Evolutionary conservation across 2,113 vertebrate genomes (phyloP).

Genomic region (Nymphicus hollandicus): DNA sequence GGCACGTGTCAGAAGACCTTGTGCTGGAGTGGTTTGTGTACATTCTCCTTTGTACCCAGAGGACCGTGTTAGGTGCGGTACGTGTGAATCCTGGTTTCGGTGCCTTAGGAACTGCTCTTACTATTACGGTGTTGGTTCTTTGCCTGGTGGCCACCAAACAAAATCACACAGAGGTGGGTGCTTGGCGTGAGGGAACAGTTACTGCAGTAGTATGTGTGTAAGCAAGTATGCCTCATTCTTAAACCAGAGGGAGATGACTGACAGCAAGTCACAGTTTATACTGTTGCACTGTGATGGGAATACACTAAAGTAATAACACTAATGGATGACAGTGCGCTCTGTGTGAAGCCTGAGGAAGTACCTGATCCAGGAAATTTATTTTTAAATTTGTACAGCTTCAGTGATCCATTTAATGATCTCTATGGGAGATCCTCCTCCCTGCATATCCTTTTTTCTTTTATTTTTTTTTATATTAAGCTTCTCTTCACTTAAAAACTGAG

Average conservation of each 20-base stretch:
- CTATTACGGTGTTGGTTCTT: background rate
- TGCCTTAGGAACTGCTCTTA: background rate
- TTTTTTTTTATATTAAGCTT: background rate
- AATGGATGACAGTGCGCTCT: background rate
- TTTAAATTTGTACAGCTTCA: background rate
- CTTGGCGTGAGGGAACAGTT: accelerated
- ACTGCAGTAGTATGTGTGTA: accelerated
- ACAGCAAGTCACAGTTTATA: background rate
- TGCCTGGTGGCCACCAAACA: background rate
- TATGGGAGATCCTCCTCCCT: background rate
- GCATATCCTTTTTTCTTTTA: background rate
- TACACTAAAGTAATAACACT: background rate
- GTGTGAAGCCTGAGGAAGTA: background rate
- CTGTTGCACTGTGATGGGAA: background rate
- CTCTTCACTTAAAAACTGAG: background rate
- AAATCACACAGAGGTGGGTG: background rate
- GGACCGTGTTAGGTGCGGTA: accelerated
- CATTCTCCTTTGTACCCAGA: too few relatives aligned
- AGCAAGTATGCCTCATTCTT: background rate
- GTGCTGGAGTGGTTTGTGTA: background rate
- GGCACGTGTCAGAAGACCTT: accelerated
- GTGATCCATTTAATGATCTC: background rate
- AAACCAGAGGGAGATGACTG: background rate
- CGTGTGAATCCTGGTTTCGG: accelerated
- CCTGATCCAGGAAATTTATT: background rate